Evolutionary conservation across 2,797 vertebrate genomes (phyloP), one percentile per base, ranked within the genome.

Genomic region (Thripadectes ignobilis): DNA sequence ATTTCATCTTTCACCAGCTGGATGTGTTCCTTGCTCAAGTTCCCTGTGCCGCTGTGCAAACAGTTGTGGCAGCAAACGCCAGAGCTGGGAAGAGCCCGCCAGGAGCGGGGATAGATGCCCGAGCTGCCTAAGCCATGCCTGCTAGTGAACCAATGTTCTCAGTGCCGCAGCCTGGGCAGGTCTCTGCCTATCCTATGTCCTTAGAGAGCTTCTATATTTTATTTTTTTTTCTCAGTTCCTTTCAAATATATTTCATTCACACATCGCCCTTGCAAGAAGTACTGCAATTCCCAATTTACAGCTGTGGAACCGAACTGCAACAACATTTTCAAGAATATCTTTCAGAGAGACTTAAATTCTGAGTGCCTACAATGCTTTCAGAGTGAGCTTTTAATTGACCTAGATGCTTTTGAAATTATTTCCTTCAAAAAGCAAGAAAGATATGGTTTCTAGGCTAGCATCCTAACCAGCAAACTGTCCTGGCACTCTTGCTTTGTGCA

Each of bases 1-100:
- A 95, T 82, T 95, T 96, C 67, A 94, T 96, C 96, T 92, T 74
- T 65, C 43, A 87, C 87, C 92, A 95, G 91, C 81, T 96, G 92
- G 87, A 93, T 91, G 87, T 79, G 19, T 24, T 91, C 81, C 92
- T 91, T 22, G 29, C 76, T 89, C 78, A 22, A 76, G 87, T 67
- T 93, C 85, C 29, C 91, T 34, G 59, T 14, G 22, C 84, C 2
- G 45, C 84, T 87, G 91, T 89, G 89, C 78, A 94, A 93, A 92
- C 91, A 93, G 91, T 88, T 85, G 91, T 71, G 81, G 88, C 87
- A 92, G 92, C 39, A 82, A 82, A 73, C 0, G 8, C 72, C 41
- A 73, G 75, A 71, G 81, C 84, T 85, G 59, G 87, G 57, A 73
- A 71, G 13, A 67, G 30, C 59, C 63, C 4, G 2, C 26, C 51